Base-by-base conservation (phyloP, 2,888 invertebrate species). In the Hymenopus coronatus region DNA sequence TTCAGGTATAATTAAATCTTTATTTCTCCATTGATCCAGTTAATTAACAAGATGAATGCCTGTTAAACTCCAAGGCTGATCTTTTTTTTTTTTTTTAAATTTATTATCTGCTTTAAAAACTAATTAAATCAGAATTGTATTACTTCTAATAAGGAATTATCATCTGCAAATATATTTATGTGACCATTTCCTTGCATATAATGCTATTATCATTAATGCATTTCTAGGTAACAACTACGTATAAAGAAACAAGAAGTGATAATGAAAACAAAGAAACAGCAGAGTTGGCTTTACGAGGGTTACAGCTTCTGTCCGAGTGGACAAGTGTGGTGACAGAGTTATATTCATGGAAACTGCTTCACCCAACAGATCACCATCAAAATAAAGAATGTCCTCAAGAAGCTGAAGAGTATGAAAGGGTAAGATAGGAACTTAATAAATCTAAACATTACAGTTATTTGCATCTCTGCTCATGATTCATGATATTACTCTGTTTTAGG, bases 321-420 rank as follows among this genome's bases (percentile, higher is more conserved):
- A 99, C 99, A 25, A 97, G 97, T 90, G 98, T 99, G 87, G 98
- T 99, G 0, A 98, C 99, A 0, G 99, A 99, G 94, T 94, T 99
- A 89, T 99, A 98, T 93, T 98, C 99, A 0, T 99, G 99, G 99
- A 99, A 99, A 94, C 94, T 99, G 89, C 94, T 99, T 91, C 99
- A 99, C 93, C 99, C 99, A 1, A 99, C 99, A 0, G 99, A 99
- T 94, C 98, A 98, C 93, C 98, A 98, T 93, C 97, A 97, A 93
- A 99, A 99, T 93, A 96, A 98, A 90, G 96, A 98, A 91, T 99
- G 99, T 92, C 99, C 99, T 0, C 96, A 96, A 14, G 98, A 98
- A 92, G 99, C 99, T 3, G 99, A 99, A 94, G 99, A 99, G 93
- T 99, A 99, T 92, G 99, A 99, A 94, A 94, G 99, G 93, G 98